A percentile compares a stretch with the other conserved stretches of the same genome.
These are phyloP conservation scores for Oncopeltus fasciatus DNA, from an alignment of 1,140 invertebrate genomes.

Conservation along the genomic window DNA sequence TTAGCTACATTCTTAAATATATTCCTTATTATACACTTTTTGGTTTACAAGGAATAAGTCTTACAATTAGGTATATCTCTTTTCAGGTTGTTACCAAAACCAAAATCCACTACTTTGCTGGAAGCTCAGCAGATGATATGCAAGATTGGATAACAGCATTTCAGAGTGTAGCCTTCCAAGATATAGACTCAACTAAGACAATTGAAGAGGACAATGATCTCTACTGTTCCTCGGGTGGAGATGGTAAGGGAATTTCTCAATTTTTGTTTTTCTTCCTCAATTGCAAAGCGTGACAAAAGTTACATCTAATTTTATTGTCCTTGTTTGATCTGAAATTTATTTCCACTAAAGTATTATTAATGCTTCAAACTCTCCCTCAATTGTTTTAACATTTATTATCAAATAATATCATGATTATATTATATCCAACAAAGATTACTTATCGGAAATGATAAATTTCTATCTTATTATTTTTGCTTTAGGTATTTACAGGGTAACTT, in stretches of 20 bases:
- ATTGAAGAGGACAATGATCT: slow-evolving; percentile 77
- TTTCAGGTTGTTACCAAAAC: slow-evolving; percentile 54
- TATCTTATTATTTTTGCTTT: slow-evolving; percentile 20
- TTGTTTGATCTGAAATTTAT: neutral
- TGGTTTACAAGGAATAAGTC: too few relatives aligned
- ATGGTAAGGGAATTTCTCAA: slow-evolving; percentile 31
- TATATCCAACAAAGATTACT: too few relatives aligned
- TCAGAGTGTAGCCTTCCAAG: slow-evolving; percentile 68
- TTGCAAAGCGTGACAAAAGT: too few relatives aligned
- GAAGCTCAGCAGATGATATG: slow-evolving; percentile 52
- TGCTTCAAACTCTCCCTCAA: too few relatives aligned
- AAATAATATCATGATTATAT: too few relatives aligned
- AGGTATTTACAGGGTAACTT: slow-evolving; percentile 57
- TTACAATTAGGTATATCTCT: too few relatives aligned
- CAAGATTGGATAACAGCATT: slow-evolving; percentile 59
- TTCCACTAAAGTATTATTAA: neutral
- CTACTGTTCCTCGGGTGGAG: slow-evolving; percentile 57
- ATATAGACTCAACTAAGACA: slow-evolving; percentile 41
- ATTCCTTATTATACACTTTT: too few relatives aligned
- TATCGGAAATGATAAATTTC: too few relatives aligned
- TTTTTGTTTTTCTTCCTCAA: slow-evolving; percentile 12
- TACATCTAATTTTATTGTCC: neutral
- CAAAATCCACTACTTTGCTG: slow-evolving; percentile 49
- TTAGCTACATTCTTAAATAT: too few relatives aligned
- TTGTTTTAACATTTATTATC: too few relatives aligned